Evolutionary conservation across 2,113 vertebrate species (phyloP), one percentile per base, ranked within the genome.

Genomic region (Etia nguti): DNA sequence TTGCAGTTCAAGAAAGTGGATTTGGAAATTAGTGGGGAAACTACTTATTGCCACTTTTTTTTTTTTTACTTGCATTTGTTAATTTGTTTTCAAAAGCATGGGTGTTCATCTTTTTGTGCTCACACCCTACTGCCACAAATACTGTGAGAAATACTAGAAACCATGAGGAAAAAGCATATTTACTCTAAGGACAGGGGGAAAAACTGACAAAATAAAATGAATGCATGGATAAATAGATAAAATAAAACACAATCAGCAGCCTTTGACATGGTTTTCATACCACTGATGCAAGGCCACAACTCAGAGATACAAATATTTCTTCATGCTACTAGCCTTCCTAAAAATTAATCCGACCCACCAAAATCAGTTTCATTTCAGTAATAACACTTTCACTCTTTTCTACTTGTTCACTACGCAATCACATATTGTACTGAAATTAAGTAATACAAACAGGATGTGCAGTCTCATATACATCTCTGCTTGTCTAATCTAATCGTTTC

Each of bases 241-340:
- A 75, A 73, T 10, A 48, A 75, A 48, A n/a, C 6, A 50, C 38
- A n/a, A 77, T 34, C 73, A 77, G 46, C 10, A 52, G 2, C 46
- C 4, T 77, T 50, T 75, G 16, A 50, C 24, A 3, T 77, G 43
- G 43, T 77, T 77, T 73, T 73, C 22, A 2, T 73, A 20, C 24
- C 41, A 29, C 24, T 77, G 70, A 50, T 43, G 4, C 70, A 75
- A 20, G 24, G 22, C 65, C 13, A 73, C 12, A 75, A 50, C 24
- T 50, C 4, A 12, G 24, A 75, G 3, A 31, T 31, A 20, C 18
- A 54, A 10, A 11, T 0, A 31, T 48, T 29, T 15, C 1, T 6
- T 50, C 11, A 29, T 77, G 70, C 16, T 31, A 48, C 43, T 12
- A 29, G 26, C 26, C 26, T 50, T 77, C 24, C 16, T 20, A 31